phyloP scores from a whole-genome alignment of 2,797 vertebrate genomes.

The Champsocephalus gunnari region DNA sequence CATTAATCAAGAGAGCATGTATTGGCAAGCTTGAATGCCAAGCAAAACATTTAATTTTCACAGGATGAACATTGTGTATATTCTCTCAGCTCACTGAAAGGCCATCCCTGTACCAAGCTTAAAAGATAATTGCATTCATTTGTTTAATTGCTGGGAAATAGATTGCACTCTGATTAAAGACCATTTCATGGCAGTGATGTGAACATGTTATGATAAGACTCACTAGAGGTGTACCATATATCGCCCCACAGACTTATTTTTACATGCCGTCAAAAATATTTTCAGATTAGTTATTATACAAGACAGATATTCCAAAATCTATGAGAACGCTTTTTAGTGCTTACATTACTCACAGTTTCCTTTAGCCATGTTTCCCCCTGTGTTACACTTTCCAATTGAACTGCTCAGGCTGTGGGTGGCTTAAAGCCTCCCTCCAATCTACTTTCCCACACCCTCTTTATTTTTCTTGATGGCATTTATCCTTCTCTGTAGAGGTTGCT shows the following conservation, averaged over 20 bases:
- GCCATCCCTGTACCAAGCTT: neutral
- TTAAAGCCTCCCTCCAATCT: neutral
- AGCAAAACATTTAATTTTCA: constrained; percentile 1
- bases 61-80: neutral
- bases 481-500: neutral
- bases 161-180: constrained; percentile 13
- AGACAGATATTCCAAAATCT: neutral
- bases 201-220: constrained; percentile 16
- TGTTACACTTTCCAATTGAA: constrained; percentile 17
- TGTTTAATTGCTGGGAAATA: constrained; percentile 9
- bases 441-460: constrained; percentile 1
- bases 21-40: neutral
- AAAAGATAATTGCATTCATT: constrained; percentile 16
- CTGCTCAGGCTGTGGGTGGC: neutral
- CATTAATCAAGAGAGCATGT: constrained; percentile 16
- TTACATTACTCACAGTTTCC: neutral
- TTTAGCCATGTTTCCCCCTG: neutral
- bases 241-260: neutral
- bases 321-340: constrained; percentile 1
- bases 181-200: constrained; percentile 10
- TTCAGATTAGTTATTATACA: neutral
- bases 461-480: constrained; percentile 23
- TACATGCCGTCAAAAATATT: neutral
- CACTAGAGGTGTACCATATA: neutral
- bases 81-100: neutral